Evolutionary conservation across 2,888 invertebrate species (phyloP), one percentile per base, ranked within the genome.

Genomic region (Dicycla oo): DNA sequence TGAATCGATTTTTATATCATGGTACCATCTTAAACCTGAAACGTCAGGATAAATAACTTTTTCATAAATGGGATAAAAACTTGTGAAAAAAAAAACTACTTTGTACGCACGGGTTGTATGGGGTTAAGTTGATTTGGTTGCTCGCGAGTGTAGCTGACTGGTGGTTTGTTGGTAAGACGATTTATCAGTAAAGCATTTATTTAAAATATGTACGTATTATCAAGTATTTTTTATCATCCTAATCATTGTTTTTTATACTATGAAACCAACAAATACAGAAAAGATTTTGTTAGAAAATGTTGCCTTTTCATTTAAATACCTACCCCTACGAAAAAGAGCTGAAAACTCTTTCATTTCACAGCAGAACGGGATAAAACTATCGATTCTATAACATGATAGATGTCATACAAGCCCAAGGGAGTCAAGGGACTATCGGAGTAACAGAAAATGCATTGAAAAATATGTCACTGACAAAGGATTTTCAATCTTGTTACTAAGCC

Each of bases 321-420:
- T 20, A 7, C 7, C 8, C 7, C 8, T 1, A 58, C 38, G 11
- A 15, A 58, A 53, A 53, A 30, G 11, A 20, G 1, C 11, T n/a
- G 13, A 45, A 34, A 26, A 58, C 2, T 45, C 13, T 43, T 49
- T 23, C 0, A 73, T 51, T 72, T 53, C 13, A 18, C 13, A 4
- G 30, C 8, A 23, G 11, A 8, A 57, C 1, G 1, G 7, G 7
- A 30, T 47, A 47, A 47, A 43, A 72, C 23, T 72, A 74, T 79
- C 20, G 45, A 47, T 61, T 51, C 23, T 60, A 23, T 54, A 30
- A 20, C 30, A 73, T 61, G 58, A 47, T 60, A 75, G 51, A 70
- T 60, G 67, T 71, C 77, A 69, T 58, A 45, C 20, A 30, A 18
- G 43, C 75, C 73, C 68, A 20, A 75, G 64, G 60, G 77, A 83